Base-by-base conservation (phyloP, 2,888 invertebrate genomes). In the Parascotia fuliginaria region DNA sequence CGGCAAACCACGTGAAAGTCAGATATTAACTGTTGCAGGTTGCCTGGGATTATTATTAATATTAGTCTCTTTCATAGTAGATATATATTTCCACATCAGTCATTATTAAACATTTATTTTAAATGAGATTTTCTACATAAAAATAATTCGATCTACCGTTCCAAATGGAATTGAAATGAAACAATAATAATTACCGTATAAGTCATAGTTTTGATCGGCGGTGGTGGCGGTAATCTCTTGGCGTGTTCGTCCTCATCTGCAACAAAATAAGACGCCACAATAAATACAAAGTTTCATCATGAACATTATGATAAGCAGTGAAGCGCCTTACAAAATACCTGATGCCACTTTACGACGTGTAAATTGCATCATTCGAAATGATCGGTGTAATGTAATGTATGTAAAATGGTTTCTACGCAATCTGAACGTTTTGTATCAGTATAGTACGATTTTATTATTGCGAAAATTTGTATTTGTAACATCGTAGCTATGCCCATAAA, bases 181-280 rank as follows among this genome's bases (percentile, higher is more conserved):
- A n/a, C n/a, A n/a, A n/a, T n/a, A 40, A 36, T n/a, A 42, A 94
- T 93, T 84, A 96, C 97, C 90, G 94, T 95, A 79, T 96, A 96
- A 68, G 95, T 94, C 89, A 94, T 95, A 71, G 97, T 97, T 89
- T 95, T 95, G 73, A 95, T 94, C 31, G 95, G 95, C 48, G 95
- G 95, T 54, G 94, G 92, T 52, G 93, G 92, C 55, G 94, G 93
- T 79, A 94, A 92, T 79, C 95, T 94, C 82, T 94, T 95, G 61
- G 92, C 94, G 55, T 93, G 93, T 82, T 95, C 95, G 59, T 94
- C 93, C 74, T 93, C 94, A 86, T 94, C 94, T 94, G 92, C 45
- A 90, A 89, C 80, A 83, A 83, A 49, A 60, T 48, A 62, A 53
- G 9, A 16, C 1, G 1, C 3, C 44, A 32, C 46, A 22, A 41